phyloP scores from a whole-genome alignment of 2,797 vertebrate genomes.

The Phrynocephalus forsythii region DNA sequence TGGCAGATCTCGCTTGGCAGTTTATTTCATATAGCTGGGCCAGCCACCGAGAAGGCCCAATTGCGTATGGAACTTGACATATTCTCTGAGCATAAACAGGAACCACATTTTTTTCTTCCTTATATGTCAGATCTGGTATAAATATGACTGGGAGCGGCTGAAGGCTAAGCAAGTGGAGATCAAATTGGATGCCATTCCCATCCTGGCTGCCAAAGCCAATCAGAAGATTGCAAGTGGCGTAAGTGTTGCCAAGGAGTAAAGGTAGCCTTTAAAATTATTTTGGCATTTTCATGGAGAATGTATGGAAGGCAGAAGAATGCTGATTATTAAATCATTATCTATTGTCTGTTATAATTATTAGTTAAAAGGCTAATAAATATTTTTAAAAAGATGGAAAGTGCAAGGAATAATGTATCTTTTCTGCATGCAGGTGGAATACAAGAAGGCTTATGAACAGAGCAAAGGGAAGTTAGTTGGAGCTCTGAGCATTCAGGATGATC shows the following conservation, averaged over 20 bases:
- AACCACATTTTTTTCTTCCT: not conserved
- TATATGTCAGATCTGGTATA: conserved; percentile 87
- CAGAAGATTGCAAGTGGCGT: conserved; percentile 90
- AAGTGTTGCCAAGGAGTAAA: conserved; percentile 69
- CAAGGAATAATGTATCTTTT: conserved; percentile 11
- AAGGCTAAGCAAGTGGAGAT: conserved; percentile 92
- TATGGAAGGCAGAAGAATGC: not conserved
- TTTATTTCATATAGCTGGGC: too few species aligned
- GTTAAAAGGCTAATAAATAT: too few species aligned
- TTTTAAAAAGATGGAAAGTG: too few species aligned
- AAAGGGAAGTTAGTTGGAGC: conserved; percentile 91
- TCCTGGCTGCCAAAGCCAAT: conserved; percentile 91
- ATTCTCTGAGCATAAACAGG: too few species aligned
- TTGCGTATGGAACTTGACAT: too few species aligned
- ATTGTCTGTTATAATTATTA: too few species aligned
- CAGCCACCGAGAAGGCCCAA: too few species aligned
- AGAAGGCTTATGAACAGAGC: conserved; percentile 89
- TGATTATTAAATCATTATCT: too few species aligned
- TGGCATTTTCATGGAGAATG: not conserved
- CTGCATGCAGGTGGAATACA: conserved; percentile 87
- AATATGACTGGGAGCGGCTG: conserved; percentile 88
- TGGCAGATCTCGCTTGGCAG: too few species aligned
- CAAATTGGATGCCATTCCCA: conserved; percentile 86
- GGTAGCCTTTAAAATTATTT: too few species aligned
- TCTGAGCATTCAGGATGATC: conserved; percentile 90